Evolutionary conservation across 2,797 vertebrate genomes (phyloP).

Genomic region (Heterohyrax brucei): DNA sequence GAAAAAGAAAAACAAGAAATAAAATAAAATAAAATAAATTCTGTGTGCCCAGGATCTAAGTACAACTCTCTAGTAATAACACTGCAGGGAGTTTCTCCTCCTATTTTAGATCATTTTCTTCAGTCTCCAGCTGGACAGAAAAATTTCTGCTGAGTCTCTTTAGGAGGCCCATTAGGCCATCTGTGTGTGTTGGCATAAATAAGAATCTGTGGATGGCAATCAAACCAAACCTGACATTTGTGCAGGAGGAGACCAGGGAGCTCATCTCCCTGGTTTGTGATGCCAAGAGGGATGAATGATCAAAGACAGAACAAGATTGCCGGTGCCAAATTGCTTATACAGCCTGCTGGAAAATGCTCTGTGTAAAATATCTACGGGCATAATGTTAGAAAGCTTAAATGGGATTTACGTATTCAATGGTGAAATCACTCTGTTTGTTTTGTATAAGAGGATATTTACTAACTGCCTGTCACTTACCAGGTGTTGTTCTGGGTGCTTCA

Average conservation of each 20-base stretch:
- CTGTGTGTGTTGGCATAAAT: slow-evolving; percentile 74
- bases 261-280: slow-evolving; percentile 47
- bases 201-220: slow-evolving; percentile 60
- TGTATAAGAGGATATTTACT: background rate
- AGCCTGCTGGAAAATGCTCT: slow-evolving; percentile 33
- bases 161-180: slow-evolving; percentile 78
- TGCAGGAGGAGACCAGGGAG: slow-evolving; percentile 61
- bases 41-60: background rate
- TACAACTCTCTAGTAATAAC: slow-evolving; percentile 30
- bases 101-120: slow-evolving; percentile 61
- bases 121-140: slow-evolving; percentile 68
- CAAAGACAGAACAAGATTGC: slow-evolving; percentile 51
- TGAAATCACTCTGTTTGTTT: background rate
- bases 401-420: background rate
- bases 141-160: slow-evolving; percentile 78
- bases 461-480: background rate
- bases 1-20: background rate
- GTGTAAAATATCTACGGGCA: slow-evolving; percentile 22
- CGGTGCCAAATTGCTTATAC: slow-evolving; percentile 55
- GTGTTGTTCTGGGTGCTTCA: background rate
- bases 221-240: slow-evolving; percentile 79
- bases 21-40: too few relatives aligned
- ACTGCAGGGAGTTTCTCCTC: slow-evolving; percentile 32
- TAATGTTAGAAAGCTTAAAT: background rate
- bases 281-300: slow-evolving; percentile 75